Conservation (phyloP, 1,140 invertebrate genomes). For the Andricus grossulariae region DNA sequence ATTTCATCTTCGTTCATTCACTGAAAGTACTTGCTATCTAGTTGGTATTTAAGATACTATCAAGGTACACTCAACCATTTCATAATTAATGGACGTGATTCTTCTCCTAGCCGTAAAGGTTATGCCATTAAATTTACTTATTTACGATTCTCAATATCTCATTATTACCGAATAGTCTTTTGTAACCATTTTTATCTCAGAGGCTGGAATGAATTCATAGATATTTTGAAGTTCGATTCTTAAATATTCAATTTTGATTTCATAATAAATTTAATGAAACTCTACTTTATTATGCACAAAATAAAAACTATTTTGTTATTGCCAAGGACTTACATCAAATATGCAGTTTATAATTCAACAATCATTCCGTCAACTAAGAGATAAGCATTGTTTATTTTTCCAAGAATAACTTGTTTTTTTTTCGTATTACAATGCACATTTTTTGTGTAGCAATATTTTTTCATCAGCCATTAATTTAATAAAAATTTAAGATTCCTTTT, state of each 20-base stretch:
- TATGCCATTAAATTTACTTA: background rate
- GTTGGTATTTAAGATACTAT: too few species aligned
- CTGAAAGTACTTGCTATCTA: too few species aligned
- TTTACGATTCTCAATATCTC: background rate
- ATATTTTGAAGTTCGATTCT: too few species aligned
- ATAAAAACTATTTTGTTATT: background rate
- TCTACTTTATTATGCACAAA: background rate
- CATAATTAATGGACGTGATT: background rate
- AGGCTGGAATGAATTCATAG: too few species aligned
- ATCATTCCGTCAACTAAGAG: background rate
- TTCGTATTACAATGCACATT: too few species aligned
- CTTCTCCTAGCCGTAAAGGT: background rate
- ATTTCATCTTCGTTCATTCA: too few species aligned
- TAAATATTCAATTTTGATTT: too few species aligned
- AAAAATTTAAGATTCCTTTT: too few species aligned
- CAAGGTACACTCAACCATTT: background rate
- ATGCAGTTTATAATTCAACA: background rate
- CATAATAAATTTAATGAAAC: background rate
- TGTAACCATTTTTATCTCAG: too few species aligned
- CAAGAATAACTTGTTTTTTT: constrained; percentile 1
- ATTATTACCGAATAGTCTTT: background rate
- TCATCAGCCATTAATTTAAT: too few species aligned
- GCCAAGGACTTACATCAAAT: background rate
- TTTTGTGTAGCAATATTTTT: too few species aligned
- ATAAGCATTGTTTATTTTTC: background rate